These are phyloP conservation scores for Mactra quadrangularis DNA, from an alignment of 1,140 invertebrate species.

Conservation along the genomic window DNA sequence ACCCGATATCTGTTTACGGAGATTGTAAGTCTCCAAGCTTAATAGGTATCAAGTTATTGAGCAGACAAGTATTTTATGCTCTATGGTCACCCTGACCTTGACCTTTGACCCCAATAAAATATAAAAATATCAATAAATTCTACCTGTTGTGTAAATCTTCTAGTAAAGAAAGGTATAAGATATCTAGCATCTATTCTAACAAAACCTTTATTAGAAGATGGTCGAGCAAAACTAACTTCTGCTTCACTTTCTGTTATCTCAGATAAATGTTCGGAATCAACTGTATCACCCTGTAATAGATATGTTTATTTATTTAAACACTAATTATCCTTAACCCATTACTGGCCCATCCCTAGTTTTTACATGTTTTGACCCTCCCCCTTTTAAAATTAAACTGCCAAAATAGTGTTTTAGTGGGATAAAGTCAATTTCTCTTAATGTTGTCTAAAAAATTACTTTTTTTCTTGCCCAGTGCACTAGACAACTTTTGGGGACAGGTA, in stretches of 20 bases:
- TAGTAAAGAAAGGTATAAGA: slow-evolving; percentile 97
- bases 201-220: slow-evolving; percentile 88
- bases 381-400: not conserved
- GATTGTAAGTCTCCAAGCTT: no score
- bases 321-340: not conserved
- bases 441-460: no score
- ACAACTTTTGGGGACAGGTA: no score
- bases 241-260: slow-evolving; percentile 98
- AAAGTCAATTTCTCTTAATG: no score
- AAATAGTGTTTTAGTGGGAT: not conserved
- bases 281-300: slow-evolving; percentile 91
- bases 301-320: not conserved
- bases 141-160: slow-evolving; percentile 95
- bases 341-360: not conserved
- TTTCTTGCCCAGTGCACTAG: no score
- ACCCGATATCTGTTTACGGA: no score
- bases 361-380: not conserved
- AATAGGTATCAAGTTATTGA: no score
- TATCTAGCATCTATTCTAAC: slow-evolving; percentile 96
- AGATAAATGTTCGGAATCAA: slow-evolving; percentile 97
- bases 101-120: no score
- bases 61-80: no score
- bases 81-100: no score
- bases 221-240: slow-evolving; percentile 88
- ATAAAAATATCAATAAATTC: no score